Evolutionary conservation across 1,140 invertebrate species (phyloP).

Genomic region (Homarus americanus): DNA sequence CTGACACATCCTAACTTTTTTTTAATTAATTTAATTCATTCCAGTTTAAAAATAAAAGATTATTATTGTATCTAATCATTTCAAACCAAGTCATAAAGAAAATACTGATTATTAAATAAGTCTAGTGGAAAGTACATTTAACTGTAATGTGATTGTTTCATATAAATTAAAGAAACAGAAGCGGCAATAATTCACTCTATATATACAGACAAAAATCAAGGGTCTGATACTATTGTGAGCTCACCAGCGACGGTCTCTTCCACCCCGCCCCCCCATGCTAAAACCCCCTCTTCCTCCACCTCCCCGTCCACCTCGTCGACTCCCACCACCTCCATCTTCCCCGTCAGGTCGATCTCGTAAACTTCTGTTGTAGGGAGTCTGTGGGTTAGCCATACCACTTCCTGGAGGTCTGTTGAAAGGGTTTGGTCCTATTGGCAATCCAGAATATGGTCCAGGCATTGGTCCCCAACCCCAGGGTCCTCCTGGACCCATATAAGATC

Average conservation of each 20-base stretch:
- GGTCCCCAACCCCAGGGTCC: constrained; percentile 51
- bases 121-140: background rate
- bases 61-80: no score
- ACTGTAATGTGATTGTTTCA: background rate
- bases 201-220: background rate
- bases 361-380: constrained; percentile 29
- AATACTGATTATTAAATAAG: background rate
- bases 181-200: background rate
- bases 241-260: constrained; percentile 45
- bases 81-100: background rate
- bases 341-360: constrained; percentile 1
- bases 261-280: constrained; percentile 16
- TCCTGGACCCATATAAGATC: constrained; percentile 33
- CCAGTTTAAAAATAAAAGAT: background rate
- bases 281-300: constrained; percentile 28
- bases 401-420: constrained; percentile 43
- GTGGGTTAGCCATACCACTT: constrained; percentile 9
- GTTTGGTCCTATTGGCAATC: constrained; percentile 32
- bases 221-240: background rate
- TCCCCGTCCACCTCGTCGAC: constrained; percentile 19
- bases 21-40: background rate
- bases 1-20: no score
- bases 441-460: constrained; percentile 46
- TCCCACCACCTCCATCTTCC: constrained; percentile 14
- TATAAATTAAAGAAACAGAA: constrained; percentile 4